A percentile compares a stretch with the other conserved stretches of the same genome.
Evolutionary conservation across 2,797 vertebrate genomes (phyloP).

Genomic region (Oryzias dopingdopingensis): DNA sequence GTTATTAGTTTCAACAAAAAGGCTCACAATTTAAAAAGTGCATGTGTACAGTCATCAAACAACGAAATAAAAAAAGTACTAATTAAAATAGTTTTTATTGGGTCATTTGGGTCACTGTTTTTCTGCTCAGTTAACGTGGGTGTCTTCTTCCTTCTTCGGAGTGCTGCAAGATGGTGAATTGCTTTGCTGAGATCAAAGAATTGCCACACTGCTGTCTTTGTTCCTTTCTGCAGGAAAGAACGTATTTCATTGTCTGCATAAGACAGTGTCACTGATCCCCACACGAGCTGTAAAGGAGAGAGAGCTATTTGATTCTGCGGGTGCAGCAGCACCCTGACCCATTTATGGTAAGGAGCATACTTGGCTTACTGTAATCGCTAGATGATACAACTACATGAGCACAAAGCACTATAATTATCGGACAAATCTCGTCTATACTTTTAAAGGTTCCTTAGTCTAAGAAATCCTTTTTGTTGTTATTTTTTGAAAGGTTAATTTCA

Average conservation of each 20-base stretch:
- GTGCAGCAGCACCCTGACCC: slow-evolving; percentile 21
- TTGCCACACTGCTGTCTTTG: slow-evolving; percentile 39
- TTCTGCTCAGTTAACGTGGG: slow-evolving; percentile 15
- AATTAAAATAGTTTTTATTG: slow-evolving; percentile 1
- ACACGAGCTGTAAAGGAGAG: slow-evolving; percentile 14
- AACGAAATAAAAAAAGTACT: no score
- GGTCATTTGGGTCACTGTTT: slow-evolving; percentile 10
- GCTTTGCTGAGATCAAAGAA: slow-evolving; percentile 57
- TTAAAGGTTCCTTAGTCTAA: slow-evolving; percentile 11
- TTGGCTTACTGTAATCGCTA: slow-evolving; percentile 9
- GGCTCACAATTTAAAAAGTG: no score
- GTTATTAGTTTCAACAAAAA: no score
- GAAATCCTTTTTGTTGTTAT: background rate
- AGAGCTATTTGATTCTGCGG: slow-evolving; percentile 21
- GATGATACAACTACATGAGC: background rate
- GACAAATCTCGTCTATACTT: background rate
- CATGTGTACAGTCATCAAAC: no score
- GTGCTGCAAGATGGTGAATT: slow-evolving; percentile 41
- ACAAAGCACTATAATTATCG: background rate
- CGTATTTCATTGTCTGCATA: slow-evolving; percentile 40
- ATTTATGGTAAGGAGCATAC: slow-evolving; percentile 13
- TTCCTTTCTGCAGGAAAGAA: slow-evolving; percentile 20
- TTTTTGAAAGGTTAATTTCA: background rate
- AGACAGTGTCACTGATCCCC: slow-evolving; percentile 38
- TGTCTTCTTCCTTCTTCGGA: slow-evolving; percentile 19